Evolutionary conservation across 2,797 vertebrate species (phyloP).

Genomic region (Acanthornis magna): DNA sequence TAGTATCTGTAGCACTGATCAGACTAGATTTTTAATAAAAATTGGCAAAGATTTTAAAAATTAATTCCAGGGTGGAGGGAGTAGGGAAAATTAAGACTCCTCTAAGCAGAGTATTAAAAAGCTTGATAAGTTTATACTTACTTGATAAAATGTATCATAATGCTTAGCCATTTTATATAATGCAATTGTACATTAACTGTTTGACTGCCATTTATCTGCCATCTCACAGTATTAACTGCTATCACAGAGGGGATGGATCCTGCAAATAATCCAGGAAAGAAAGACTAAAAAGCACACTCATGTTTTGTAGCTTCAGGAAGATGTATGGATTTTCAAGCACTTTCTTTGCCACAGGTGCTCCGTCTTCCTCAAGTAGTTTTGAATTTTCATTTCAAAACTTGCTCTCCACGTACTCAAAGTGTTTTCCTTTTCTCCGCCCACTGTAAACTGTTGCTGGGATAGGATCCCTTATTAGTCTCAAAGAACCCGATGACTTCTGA

Average conservation of each 20-base stretch:
- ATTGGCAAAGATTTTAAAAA: not conserved
- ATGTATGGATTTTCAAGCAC: not conserved
- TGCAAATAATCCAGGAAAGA: not conserved
- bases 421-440: fast-evolving
- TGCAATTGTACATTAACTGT: not conserved
- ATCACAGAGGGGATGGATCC: not conserved
- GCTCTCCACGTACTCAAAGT: not conserved
- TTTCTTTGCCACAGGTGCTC: not conserved
- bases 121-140: not conserved
- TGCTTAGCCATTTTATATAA: not conserved
- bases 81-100: not conserved
- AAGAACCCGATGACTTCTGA: not conserved
- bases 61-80: not conserved
- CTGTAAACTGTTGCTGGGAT: not conserved
- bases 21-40: not conserved
- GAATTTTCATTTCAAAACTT: not conserved
- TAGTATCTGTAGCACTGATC: not conserved
- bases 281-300: not conserved
- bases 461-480: not conserved
- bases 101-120: not conserved
- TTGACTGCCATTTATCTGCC: not conserved
- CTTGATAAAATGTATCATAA: not conserved
- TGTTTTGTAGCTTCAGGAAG: not conserved
- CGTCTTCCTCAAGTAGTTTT: not conserved
- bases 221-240: not conserved